Evolutionary conservation across 2,113 vertebrate genomes (phyloP).

Genomic region (Paratilapia polleni): DNA sequence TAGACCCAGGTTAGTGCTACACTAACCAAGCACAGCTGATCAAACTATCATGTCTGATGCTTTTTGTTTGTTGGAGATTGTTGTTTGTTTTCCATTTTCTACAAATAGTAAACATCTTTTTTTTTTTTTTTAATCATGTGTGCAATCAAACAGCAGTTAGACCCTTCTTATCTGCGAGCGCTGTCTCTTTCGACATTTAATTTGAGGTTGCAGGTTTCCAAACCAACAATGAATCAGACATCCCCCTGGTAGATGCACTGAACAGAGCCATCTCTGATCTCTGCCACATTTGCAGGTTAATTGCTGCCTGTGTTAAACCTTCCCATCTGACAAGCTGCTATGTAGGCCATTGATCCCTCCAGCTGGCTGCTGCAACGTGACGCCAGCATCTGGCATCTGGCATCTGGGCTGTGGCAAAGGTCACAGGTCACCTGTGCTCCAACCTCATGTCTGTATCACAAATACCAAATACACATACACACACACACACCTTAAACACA

Average conservation of each 20-base stretch:
- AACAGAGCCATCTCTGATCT: conserved; percentile 23
- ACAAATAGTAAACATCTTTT: background rate
- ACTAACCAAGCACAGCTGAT: background rate
- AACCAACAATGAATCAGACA: background rate
- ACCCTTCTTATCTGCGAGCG: too few species aligned
- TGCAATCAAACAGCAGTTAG: too few species aligned
- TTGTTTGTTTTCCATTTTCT: background rate
- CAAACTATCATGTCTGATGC: background rate
- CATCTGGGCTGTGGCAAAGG: conserved; percentile 30
- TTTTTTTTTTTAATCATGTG: too few species aligned
- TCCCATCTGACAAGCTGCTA: conserved; percentile 46
- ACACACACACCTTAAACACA: background rate
- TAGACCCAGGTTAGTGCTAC: background rate
- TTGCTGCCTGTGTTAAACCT: conserved; percentile 38
- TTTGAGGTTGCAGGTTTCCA: background rate
- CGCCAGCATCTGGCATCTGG: conserved; percentile 41
- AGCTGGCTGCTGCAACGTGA: conserved; percentile 48
- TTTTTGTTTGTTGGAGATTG: background rate
- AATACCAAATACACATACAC: background rate
- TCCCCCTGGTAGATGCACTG: background rate
- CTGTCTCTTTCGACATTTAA: background rate
- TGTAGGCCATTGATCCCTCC: conserved; percentile 63
- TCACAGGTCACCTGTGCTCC: conserved; percentile 28
- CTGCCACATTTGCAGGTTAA: conserved; percentile 60
- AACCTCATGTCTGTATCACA: background rate